Conservation (phyloP, 2,888 invertebrate genomes). For the Ophion ellenae region DNA sequence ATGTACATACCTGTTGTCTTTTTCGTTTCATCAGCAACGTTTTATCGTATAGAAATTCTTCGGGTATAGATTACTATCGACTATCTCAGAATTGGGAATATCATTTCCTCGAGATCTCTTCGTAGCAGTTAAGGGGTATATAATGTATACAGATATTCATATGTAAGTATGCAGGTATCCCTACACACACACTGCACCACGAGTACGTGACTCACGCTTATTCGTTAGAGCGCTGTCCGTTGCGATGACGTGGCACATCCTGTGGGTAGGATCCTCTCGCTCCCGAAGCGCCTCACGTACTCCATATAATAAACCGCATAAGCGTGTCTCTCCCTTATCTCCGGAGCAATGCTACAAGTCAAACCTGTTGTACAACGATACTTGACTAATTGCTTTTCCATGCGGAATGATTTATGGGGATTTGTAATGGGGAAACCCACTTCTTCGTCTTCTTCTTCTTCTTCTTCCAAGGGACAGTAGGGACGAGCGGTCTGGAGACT, state of each 20-base stretch:
- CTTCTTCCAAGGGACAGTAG: background rate
- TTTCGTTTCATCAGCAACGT: slow-evolving; percentile 22
- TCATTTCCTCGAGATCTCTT: slow-evolving; percentile 54
- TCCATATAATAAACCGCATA: slow-evolving; percentile 45
- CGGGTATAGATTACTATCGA: slow-evolving; percentile 60
- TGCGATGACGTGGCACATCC: slow-evolving; percentile 63
- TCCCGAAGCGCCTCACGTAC: slow-evolving; percentile 53
- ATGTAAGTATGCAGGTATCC: slow-evolving; percentile 8
- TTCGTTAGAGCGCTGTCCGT: slow-evolving; percentile 51
- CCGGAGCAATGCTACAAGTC: slow-evolving; percentile 26
- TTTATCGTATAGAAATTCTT: slow-evolving; percentile 43
- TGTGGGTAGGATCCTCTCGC: slow-evolving; percentile 50
- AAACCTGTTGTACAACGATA: slow-evolving; percentile 48
- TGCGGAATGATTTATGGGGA: slow-evolving; percentile 48
- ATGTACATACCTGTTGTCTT: background rate
- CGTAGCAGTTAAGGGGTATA: slow-evolving; percentile 18
- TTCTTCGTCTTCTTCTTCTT: too few species aligned
- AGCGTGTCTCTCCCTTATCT: slow-evolving; percentile 51
- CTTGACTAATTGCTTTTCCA: slow-evolving; percentile 56
- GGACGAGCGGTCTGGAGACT: background rate
- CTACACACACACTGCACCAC: slow-evolving; percentile 4
- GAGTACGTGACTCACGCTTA: slow-evolving; percentile 55
- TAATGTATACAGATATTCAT: background rate
- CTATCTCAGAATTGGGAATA: slow-evolving; percentile 55
- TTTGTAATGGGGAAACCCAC: slow-evolving; percentile 27